Percentiles rank a stretch among this genome's conserved stretches.
These are phyloP conservation scores for Heliconius melpomene DNA, from an alignment of 1,140 invertebrate genomes.

Conservation along the genomic window DNA sequence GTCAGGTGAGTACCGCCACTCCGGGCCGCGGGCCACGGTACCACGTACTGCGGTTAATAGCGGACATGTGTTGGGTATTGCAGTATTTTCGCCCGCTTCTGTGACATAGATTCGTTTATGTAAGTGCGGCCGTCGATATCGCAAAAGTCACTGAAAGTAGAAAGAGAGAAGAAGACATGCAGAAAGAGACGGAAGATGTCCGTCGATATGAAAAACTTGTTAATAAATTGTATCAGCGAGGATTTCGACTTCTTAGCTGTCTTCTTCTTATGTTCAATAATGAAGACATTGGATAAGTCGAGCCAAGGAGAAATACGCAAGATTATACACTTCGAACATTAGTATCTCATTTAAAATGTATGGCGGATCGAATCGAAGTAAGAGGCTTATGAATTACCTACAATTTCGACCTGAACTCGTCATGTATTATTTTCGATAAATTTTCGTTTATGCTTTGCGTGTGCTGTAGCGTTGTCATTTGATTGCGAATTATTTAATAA, in stretches of 20 bases:
- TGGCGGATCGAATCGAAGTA: slow-evolving; percentile 20
- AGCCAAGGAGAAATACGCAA: not conserved
- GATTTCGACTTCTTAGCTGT: slow-evolving; percentile 15
- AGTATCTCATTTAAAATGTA: slow-evolving; percentile 15
- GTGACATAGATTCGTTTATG: slow-evolving; percentile 66
- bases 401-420: slow-evolving; percentile 3
- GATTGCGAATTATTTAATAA: slow-evolving; percentile 29
- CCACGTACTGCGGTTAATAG: slow-evolving; percentile 29
- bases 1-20: slow-evolving; percentile 45
- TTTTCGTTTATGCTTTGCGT: slow-evolving; percentile 30
- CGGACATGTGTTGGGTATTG: slow-evolving; percentile 48
- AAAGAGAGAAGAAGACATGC: slow-evolving; percentile 50
- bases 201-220: slow-evolving; percentile 52
- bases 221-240: slow-evolving; percentile 42
- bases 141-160: slow-evolving; percentile 53
- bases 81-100: slow-evolving; percentile 50
- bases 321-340: slow-evolving; percentile 2
- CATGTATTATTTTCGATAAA: not conserved
- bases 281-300: slow-evolving; percentile 4
- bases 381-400: slow-evolving; percentile 4
- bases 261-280: slow-evolving; percentile 10
- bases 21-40: not conserved
- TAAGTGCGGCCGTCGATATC: slow-evolving; percentile 63
- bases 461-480: slow-evolving; percentile 25
- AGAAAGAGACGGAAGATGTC: slow-evolving; percentile 53